Evolutionary conservation across 1,140 invertebrate species (phyloP), one percentile per base, ranked within the genome.

Genomic region (Samia ricini): DNA sequence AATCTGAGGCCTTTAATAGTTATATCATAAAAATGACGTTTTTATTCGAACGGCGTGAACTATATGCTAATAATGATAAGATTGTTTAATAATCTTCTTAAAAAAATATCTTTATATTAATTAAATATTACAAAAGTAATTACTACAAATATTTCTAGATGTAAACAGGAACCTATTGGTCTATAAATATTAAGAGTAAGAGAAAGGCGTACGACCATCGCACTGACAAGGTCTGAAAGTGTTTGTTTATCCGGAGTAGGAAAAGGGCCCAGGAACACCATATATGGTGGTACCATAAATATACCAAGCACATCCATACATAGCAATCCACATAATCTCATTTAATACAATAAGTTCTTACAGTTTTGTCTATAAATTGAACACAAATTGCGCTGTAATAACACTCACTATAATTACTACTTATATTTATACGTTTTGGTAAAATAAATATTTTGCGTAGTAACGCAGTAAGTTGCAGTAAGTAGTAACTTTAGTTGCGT

Each of bases 111-210:
- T 15, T n/a, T 15, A 42, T 15, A 42, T 15, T 4, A 42, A 15
- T 42, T 42, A n/a, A n/a, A n/a, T n/a, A 15, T 42, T 15, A 4
- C 33, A 42, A 15, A 36, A 42, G 33, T 42, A 15, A 42, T 42
- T 42, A 15, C 4, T 12, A 4, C 33, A 12, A 42, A 42, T 42
- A 10, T 15, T 42, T 3, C 33, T 15, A 42, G 33, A 1, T 12
- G 15, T 15, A 55, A 5, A 21, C 5, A 57, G 19, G 57, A 49
- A 50, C 24, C 20, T 59, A 49, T 59, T 19, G 4, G 52, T 67
- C 66, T 73, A 76, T 71, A 69, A 42, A 7, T 42, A 42, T 42
- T 42, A 66, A 73, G 69, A 74, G 71, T n/a, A n/a, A 73, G 71
- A 71, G 74, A 74, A 63, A 70, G 74, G 74, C 61, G 63, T 67